These are phyloP conservation scores for Aplocera efformata DNA, from an alignment of 2,888 invertebrate species.

Conservation along the genomic window DNA sequence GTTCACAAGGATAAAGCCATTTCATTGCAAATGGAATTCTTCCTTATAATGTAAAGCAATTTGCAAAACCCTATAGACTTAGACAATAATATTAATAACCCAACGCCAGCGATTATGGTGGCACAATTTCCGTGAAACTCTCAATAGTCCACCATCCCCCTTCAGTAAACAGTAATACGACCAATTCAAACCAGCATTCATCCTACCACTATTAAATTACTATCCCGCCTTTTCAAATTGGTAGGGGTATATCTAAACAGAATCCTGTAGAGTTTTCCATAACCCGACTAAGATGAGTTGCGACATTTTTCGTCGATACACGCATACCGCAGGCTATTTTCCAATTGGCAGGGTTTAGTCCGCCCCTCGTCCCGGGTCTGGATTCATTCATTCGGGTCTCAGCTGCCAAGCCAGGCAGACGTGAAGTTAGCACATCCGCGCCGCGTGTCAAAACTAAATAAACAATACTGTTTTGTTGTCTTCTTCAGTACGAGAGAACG, in stretches of 20 bases:
- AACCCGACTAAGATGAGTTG: conserved; percentile 39
- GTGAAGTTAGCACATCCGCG: conserved; percentile 29
- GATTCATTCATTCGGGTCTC: conserved; percentile 67
- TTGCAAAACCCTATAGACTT: conserved; percentile 16
- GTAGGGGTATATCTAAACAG: conserved; percentile 31
- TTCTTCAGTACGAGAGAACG: neutral
- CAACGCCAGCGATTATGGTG: conserved; percentile 26
- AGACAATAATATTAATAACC: conserved; percentile 22
- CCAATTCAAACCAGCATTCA: conserved; percentile 9
- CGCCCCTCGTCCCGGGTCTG: conserved; percentile 63
- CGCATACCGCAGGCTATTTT: conserved; percentile 26
- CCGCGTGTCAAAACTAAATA: conserved; percentile 34
- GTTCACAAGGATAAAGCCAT: neutral
- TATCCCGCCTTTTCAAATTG: conserved; percentile 23
- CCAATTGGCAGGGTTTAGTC: conserved; percentile 41
- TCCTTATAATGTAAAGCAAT: conserved; percentile 18
- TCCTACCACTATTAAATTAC: neutral
- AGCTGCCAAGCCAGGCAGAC: conserved; percentile 41
- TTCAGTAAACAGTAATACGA: conserved; percentile 34
- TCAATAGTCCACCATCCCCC: conserved; percentile 32
- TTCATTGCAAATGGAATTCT: neutral
- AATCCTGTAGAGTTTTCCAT: conserved; percentile 54
- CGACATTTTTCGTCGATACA: conserved; percentile 15
- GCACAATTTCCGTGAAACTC: conserved; percentile 38
- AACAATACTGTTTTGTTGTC: conserved; percentile 17